Evolutionary conservation across 2,113 vertebrate species (phyloP).

Genomic region (Suricata suricatta): DNA sequence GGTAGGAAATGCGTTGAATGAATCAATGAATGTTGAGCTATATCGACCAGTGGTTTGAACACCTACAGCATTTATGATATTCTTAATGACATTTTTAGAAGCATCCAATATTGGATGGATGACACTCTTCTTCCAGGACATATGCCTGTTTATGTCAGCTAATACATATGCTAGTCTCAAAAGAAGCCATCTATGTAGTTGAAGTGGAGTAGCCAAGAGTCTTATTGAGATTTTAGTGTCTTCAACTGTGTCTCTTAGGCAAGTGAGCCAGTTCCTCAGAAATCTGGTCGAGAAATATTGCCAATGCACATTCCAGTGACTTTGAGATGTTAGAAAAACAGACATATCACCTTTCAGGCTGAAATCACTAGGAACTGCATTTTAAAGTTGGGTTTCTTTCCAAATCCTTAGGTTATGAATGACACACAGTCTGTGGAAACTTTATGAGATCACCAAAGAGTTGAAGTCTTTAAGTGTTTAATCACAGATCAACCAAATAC

Average conservation of each 20-base stretch:
- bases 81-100: background rate
- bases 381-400: slow-evolving; percentile 75
- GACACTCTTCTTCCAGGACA: background rate
- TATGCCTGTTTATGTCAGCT: slow-evolving; percentile 36
- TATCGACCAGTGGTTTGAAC: background rate
- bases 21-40: background rate
- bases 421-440: slow-evolving; percentile 71
- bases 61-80: background rate
- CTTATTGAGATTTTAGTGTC: slow-evolving; percentile 63
- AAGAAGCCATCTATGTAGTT: slow-evolving; percentile 47
- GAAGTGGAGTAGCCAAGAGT: slow-evolving; percentile 54
- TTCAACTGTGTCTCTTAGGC: slow-evolving; percentile 69
- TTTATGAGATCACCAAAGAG: slow-evolving; percentile 65
- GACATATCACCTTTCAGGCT: slow-evolving; percentile 78
- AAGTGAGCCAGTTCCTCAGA: slow-evolving; percentile 72
- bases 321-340: slow-evolving; percentile 78
- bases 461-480: slow-evolving; percentile 69
- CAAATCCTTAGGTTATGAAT: slow-evolving; percentile 74
- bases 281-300: slow-evolving; percentile 73
- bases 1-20: background rate
- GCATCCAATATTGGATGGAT: background rate
- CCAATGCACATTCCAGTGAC: slow-evolving; percentile 78
- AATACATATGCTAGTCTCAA: slow-evolving; percentile 15
- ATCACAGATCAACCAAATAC: slow-evolving; percentile 49
- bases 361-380: slow-evolving; percentile 68